Evolutionary conservation across 2,888 invertebrate species (phyloP).

Genomic region (Lochmaea capreae): DNA sequence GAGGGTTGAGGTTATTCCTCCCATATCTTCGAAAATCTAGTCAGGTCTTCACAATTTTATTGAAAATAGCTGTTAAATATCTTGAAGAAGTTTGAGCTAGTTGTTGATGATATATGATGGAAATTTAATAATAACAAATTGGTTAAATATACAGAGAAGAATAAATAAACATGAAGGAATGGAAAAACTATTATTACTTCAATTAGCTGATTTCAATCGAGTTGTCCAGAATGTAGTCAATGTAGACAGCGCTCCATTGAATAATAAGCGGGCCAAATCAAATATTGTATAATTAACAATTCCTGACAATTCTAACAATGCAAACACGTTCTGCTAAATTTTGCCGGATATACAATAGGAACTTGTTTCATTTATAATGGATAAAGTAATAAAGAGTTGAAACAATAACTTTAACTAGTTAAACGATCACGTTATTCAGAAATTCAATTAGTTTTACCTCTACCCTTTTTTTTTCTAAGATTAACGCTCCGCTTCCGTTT

Average conservation of each 20-base stretch:
- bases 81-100: too few species aligned
- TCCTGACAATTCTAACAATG: not conserved
- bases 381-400: not conserved
- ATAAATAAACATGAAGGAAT: too few species aligned
- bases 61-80: too few species aligned
- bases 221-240: not conserved
- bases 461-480: conserved; percentile 14
- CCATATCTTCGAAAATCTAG: too few species aligned
- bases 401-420: not conserved
- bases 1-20: too few species aligned
- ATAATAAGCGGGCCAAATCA: not conserved
- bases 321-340: not conserved
- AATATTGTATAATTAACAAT: not conserved
- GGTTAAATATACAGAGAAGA: too few species aligned
- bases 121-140: too few species aligned
- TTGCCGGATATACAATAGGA: not conserved
- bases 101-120: too few species aligned
- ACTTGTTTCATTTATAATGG: not conserved
- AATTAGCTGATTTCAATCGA: not conserved
- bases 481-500: conserved; percentile 17
- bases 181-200: too few species aligned
- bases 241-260: not conserved
- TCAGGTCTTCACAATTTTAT: too few species aligned
- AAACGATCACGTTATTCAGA: conserved; percentile 1
- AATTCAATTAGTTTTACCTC: conserved; percentile 17